Conservation (phyloP, 2,113 vertebrate species). For the Accipiter virgatus region DNA sequence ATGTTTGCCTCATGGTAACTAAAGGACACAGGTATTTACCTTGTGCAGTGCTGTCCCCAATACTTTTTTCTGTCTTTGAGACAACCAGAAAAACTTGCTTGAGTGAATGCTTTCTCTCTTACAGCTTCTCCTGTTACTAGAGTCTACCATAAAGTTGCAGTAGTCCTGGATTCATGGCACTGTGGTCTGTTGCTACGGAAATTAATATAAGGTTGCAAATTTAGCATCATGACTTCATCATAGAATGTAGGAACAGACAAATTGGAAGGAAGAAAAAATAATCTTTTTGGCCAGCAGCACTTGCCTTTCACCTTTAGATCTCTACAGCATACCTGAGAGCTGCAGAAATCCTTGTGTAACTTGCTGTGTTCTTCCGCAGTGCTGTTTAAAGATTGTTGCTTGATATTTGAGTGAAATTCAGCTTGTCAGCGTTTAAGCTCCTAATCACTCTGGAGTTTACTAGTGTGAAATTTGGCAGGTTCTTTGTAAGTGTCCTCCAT, state of each 20-base stretch:
- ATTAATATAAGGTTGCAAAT: neutral
- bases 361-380: neutral
- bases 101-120: neutral
- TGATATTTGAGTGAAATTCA: neutral
- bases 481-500: neutral
- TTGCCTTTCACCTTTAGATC: neutral
- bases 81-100: neutral
- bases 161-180: neutral
- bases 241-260: neutral
- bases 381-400: neutral
- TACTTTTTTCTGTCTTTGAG: neutral
- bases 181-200: slow-evolving; percentile 13
- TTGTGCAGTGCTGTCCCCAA: accelerated
- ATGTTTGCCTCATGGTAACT: neutral
- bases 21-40: neutral
- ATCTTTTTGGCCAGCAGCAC: neutral
- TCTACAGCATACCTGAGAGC: neutral
- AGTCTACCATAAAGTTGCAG: neutral
- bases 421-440: neutral
- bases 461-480: neutral
- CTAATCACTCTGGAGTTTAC: neutral
- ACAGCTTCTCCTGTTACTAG: neutral
- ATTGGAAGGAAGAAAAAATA: neutral
- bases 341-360: neutral
- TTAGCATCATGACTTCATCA: slow-evolving; percentile 13